Percentiles rank a stretch among this genome's conserved stretches.
phyloP scores from a whole-genome alignment of 2,888 invertebrate genomes.

The Drosophila demipolita region DNA sequence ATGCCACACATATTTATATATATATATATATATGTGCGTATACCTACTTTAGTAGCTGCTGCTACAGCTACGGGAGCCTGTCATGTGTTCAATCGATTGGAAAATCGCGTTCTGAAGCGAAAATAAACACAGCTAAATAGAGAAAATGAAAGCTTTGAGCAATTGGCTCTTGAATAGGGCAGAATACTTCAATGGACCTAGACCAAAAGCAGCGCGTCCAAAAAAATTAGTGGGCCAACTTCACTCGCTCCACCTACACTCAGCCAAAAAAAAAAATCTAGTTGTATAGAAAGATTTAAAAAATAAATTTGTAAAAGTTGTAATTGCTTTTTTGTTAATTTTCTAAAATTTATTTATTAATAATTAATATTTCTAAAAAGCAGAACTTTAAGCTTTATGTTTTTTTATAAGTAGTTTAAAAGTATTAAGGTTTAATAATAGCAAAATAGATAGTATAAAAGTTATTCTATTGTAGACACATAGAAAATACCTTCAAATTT shows the following conservation, averaged over 20 bases:
- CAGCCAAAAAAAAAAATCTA: not conserved
- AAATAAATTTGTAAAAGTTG: not conserved
- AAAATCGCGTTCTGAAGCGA: conserved; percentile 80
- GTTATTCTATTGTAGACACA: not conserved
- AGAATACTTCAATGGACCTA: conserved; percentile 38
- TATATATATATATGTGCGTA: conserved; percentile 27
- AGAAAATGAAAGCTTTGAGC: conserved; percentile 62
- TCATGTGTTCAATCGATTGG: conserved; percentile 79
- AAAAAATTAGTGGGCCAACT: conserved; percentile 31
- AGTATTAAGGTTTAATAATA: no score
- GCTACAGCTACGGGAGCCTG: conserved; percentile 42
- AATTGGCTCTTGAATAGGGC: conserved; percentile 13
- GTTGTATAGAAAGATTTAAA: not conserved
- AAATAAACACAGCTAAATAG: conserved; percentile 80
- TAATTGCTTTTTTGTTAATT: not conserved
- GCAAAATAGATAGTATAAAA: not conserved
- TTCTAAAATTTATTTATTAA: not conserved
- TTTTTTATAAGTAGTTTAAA: no score
- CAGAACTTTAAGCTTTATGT: no score
- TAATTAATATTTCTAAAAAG: not conserved
- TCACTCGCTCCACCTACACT: conserved; percentile 20
- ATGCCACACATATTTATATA: conserved; percentile 13
- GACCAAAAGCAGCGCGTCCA: conserved; percentile 20
- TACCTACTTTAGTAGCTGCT: conserved; percentile 51
- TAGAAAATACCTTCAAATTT: not conserved